Evolutionary conservation across 2,113 vertebrate species (phyloP).

Genomic region (Nothocercus julius): DNA sequence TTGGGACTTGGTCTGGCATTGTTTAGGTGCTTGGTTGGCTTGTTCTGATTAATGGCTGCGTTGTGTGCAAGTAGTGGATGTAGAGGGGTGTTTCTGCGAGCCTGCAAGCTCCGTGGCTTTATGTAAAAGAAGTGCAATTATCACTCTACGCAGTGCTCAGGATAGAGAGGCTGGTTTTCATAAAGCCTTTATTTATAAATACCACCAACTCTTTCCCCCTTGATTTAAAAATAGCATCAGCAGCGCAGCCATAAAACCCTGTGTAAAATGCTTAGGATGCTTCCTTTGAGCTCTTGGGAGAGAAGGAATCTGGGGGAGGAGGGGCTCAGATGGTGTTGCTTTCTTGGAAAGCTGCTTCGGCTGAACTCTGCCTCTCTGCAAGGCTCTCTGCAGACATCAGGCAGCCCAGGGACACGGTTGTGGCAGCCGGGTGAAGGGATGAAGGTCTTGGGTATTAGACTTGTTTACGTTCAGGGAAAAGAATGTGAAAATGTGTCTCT

Average conservation of each 20-base stretch:
- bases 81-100: neutral
- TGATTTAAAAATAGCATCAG: slow-evolving; percentile 35
- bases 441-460: neutral
- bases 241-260: neutral
- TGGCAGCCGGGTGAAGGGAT: neutral
- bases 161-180: neutral
- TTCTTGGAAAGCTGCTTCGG: slow-evolving; percentile 56
- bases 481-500: neutral
- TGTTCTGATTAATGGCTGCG: neutral
- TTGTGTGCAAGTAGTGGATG: neutral
- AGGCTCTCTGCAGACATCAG: neutral
- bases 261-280: slow-evolving; percentile 1
- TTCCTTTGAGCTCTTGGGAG: slow-evolving; percentile 21
- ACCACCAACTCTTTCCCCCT: neutral
- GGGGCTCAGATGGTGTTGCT: neutral
- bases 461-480: slow-evolving; percentile 13
- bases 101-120: neutral
- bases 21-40: neutral
- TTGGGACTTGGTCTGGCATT: neutral
- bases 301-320: slow-evolving; percentile 20
- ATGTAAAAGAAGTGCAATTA: neutral
- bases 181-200: slow-evolving; percentile 44
- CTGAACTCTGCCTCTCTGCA: neutral
- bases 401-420: neutral
- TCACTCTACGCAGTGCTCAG: rapidly evolving